These are phyloP conservation scores for Sigmodon hispidus DNA, from an alignment of 2,113 vertebrate species.

Conservation along the genomic window DNA sequence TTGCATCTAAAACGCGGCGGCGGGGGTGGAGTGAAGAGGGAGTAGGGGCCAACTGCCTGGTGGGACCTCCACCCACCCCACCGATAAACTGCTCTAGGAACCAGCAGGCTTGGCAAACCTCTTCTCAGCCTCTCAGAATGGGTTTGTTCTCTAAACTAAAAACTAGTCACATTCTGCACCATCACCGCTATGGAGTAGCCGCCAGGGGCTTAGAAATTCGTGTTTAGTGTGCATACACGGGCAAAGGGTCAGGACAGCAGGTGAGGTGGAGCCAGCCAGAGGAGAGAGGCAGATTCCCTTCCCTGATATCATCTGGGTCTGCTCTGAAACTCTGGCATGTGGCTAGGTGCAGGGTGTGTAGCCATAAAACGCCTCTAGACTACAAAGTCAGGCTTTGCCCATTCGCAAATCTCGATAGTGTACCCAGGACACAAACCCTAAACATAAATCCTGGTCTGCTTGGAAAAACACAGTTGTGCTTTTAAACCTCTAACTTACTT, in stretches of 20 bases:
- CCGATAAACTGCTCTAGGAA: not conserved
- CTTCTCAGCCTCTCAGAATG: slow-evolving; percentile 14
- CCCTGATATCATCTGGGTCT: not conserved
- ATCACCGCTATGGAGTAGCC: not conserved
- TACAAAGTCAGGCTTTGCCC: not conserved
- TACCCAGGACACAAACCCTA: not conserved
- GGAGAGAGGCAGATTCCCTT: not conserved
- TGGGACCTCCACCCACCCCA: not conserved
- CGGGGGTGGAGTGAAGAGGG: too few relatives aligned
- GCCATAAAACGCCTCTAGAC: not conserved
- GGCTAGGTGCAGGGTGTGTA: not conserved
- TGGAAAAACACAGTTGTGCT: slow-evolving; percentile 15
- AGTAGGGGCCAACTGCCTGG: not conserved
- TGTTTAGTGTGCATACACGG: not conserved
- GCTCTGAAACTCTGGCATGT: not conserved
- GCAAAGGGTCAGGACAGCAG: slow-evolving; percentile 24
- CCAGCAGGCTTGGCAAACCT: not conserved
- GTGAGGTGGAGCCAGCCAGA: not conserved
- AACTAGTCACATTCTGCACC: slow-evolving; percentile 15
- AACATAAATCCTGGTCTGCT: slow-evolving; percentile 35
- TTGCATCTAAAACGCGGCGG: not conserved
- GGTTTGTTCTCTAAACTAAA: slow-evolving; percentile 53
- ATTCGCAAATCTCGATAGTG: slow-evolving; percentile 39
- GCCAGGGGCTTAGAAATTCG: not conserved
- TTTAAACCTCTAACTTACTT: not conserved